Evolutionary conservation across 2,797 vertebrate genomes (phyloP).

Genomic region (Cercopithecus neglectus): DNA sequence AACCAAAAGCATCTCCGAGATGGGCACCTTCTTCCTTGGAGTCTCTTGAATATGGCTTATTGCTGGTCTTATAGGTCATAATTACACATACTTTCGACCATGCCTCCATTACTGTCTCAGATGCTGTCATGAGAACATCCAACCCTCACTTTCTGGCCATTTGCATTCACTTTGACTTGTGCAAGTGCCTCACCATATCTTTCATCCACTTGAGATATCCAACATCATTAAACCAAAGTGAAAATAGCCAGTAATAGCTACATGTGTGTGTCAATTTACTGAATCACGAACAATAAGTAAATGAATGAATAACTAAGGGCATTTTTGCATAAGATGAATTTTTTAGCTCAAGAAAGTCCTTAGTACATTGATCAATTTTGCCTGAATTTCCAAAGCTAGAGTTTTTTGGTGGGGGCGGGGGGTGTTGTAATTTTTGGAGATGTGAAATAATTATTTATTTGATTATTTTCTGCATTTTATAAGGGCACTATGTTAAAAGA

Average conservation of each 20-base stretch:
- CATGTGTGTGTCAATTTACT: neutral
- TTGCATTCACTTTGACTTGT: neutral
- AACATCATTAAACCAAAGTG: neutral
- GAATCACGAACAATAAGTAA: neutral
- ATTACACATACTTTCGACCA: neutral
- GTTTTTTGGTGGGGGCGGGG: accelerated
- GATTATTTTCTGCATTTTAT: neutral
- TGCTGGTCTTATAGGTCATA: neutral
- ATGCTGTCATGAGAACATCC: neutral
- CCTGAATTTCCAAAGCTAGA: neutral
- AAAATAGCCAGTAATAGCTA: neutral
- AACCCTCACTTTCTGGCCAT: neutral
- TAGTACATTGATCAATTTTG: neutral
- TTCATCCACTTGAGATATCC: neutral
- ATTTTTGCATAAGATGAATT: neutral
- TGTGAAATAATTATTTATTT: neutral
- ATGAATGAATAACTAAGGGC: neutral
- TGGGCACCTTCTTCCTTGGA: neutral
- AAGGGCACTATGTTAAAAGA: neutral
- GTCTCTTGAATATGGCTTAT: neutral
- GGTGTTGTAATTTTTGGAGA: neutral
- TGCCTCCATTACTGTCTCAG: neutral
- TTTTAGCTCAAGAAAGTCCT: neutral
- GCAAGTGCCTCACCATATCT: neutral
- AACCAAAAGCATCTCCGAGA: neutral